Base-by-base conservation (phyloP, 2,113 vertebrate species). In the Dromas ardeola region DNA sequence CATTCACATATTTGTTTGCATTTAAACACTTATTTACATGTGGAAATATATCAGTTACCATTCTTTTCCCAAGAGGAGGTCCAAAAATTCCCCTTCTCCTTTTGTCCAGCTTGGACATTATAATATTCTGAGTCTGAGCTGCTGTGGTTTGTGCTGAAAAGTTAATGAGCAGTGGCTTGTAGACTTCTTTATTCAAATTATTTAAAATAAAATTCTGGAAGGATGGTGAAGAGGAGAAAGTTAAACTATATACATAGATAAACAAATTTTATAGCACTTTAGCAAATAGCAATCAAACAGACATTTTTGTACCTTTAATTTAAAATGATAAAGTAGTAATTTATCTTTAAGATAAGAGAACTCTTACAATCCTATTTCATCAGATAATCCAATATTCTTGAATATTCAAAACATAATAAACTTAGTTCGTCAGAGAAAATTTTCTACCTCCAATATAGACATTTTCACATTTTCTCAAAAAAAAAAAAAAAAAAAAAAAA, bases 71-170 rank as follows among this genome's bases (percentile, higher is more conserved):
- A 81, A 98, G 32, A 29, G 99, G 98, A 67, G 99, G 99, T 45
- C 99, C 99, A 53, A 98, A 99, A 77, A 99, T 96, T 88, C 98
- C 99, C 95, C 99, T 99, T 79, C 99, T 98, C 65, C 99, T 98
- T 97, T 99, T 99, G 95, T 99, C 99, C 88, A 99, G 88, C 93
- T 99, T 99, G 47, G 99, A 99, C 98, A 99, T 99, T 67, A 99
- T 99, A 86, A 99, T 99, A 96, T 98, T 99, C 96, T 99, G 99
- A 55, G 99, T 99, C 95, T 99, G 99, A 82, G 98, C 98, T 42
- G 99, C 99, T 58, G 99, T 99, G 34, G 99, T 99, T 97, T 99
- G 99, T 66, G 99, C 99, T 67, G 99, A 99, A 95, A 99, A 99
- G 98, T 99, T 99, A 95, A 99, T 98, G 62, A 99, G 97, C 94